phyloP scores from a whole-genome alignment of 2,797 vertebrate species.

The Telmatherina bonti region DNA sequence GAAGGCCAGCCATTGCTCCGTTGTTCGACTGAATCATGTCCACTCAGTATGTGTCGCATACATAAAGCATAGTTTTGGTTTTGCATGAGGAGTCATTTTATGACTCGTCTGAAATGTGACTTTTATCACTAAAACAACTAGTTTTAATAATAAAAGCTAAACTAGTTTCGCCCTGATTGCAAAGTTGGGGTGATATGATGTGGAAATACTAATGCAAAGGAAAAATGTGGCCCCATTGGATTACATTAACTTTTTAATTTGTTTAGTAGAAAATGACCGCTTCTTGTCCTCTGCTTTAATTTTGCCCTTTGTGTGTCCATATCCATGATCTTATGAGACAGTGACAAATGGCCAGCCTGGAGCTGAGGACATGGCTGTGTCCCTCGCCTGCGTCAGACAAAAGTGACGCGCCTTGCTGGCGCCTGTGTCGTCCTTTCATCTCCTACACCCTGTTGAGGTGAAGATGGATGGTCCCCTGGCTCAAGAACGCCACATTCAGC shows the following conservation, averaged over 20 bases:
- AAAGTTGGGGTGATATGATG: background rate
- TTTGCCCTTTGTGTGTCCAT: constrained; percentile 56
- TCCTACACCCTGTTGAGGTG: constrained; percentile 79
- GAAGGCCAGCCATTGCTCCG: constrained; percentile 71
- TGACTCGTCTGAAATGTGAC: constrained; percentile 18
- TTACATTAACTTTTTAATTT: background rate
- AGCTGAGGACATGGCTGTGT: constrained; percentile 75
- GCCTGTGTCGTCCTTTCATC: constrained; percentile 80
- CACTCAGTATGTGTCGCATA: constrained; percentile 47
- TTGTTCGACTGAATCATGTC: constrained; percentile 75
- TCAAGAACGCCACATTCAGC: constrained; percentile 68
- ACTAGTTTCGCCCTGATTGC: too few relatives aligned
- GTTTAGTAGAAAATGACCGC: background rate
- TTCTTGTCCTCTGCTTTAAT: constrained; percentile 40
- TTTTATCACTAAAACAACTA: constrained; percentile 16
- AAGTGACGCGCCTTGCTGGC: constrained; percentile 83
- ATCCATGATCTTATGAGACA: constrained; percentile 75
- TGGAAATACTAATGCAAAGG: background rate
- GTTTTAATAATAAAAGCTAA: too few relatives aligned
- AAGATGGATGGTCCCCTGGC: constrained; percentile 80
- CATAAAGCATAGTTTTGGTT: constrained; percentile 24
- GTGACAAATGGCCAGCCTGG: constrained; percentile 78
- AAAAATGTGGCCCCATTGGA: background rate
- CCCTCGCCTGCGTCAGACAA: constrained; percentile 77
- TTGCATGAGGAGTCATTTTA: constrained; percentile 40